Evolutionary conservation across 1,140 invertebrate species (phyloP), one percentile per base, ranked within the genome.

Genomic region (Pomacea maculata): DNA sequence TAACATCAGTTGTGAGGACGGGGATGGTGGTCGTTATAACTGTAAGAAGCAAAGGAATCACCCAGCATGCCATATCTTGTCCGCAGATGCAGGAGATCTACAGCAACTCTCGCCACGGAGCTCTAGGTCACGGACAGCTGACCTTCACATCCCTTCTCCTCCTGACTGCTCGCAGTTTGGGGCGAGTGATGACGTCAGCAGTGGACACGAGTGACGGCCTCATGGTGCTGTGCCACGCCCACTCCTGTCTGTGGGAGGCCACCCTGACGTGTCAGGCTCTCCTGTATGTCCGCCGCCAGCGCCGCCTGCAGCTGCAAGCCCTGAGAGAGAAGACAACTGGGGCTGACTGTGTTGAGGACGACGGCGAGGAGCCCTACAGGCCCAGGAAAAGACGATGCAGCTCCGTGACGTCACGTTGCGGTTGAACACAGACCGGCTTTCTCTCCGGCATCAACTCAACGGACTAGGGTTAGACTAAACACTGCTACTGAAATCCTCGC

Each of bases 211-310:
- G 70, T 19, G 78, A 79, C 70, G 63, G 19, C 17, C 45, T 79
- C 12, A 52, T 79, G 11, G 78, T 79, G 67, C 57, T 79, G 25
- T 72, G 70, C 70, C 72, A 79, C 54, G 61, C 68, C 15, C 78
- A 79, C 45, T 57, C 67, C 11, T 79, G 78, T 65, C 72, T 72
- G 14, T 79, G 78, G 78, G 72, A 79, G 52, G 72, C 78, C 10
- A 29, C 72, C 8, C 55, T 72, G 52, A 72, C 78, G 21, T 79
- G 67, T 52, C 78, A 79, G 70, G 72, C 68, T 7, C 52, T 79
- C 17, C 72, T 57, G 15, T 79, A 79, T 55, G 64, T 7, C 64
- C 17, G 63, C 6, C 61, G 68, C 75, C 45, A 61, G 64, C 34
- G 34, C 34, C 34, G 34, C 34, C 34, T 45, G 34, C 34, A 45